Base-by-base conservation (phyloP, 2,113 vertebrate genomes). In the Recurvirostra avosetta region DNA sequence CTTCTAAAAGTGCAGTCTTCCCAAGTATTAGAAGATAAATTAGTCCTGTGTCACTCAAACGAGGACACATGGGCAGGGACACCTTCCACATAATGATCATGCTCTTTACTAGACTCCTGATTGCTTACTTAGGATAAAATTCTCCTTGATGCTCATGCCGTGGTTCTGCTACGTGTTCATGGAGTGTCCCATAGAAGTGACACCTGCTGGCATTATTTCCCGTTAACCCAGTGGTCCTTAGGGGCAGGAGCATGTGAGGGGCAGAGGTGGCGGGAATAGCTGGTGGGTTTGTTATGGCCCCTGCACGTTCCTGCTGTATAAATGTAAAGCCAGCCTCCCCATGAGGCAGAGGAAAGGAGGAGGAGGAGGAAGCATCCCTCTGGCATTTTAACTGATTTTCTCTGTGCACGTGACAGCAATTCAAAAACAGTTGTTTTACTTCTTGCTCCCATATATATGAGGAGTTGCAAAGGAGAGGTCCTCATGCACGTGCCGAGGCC, bases 401-500 rank as follows among this genome's bases (percentile, higher is more conserved):
- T 38, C 17, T 32, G 36, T 26, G n/a, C 25, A 25, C 5, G 5
- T 22, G 38, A 58, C 43, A 73, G 49, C 25, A 62, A 43, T 40
- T 47, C 2, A 3, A 62, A 43, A 77, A 19, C 29, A 36, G 16
- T 26, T 3, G 11, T 21, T 74, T 83, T 72, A 43, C 40, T 36
- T 53, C 23, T 55, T 41, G 32, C 11, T 87, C 45, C 52, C 32
- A 23, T 56, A 41, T 11, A 3, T 20, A n/a, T 10, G 22, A 43
- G 36, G 27, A 91, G 16, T 22, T 38, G 49, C 7, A 11, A 66
- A 66, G 77, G 26, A 49, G 32, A 66, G 18, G 34, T 45, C 67
- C 59, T 58, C 30, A 20, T 29, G 47, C 17, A 22, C 0, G 0
- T 18, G 26, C 38, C 2, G 0, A 59, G 52, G 26, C 26, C 26